These are phyloP conservation scores for Sesamia nonagrioides DNA, from an alignment of 1,140 invertebrate species.

Conservation along the genomic window DNA sequence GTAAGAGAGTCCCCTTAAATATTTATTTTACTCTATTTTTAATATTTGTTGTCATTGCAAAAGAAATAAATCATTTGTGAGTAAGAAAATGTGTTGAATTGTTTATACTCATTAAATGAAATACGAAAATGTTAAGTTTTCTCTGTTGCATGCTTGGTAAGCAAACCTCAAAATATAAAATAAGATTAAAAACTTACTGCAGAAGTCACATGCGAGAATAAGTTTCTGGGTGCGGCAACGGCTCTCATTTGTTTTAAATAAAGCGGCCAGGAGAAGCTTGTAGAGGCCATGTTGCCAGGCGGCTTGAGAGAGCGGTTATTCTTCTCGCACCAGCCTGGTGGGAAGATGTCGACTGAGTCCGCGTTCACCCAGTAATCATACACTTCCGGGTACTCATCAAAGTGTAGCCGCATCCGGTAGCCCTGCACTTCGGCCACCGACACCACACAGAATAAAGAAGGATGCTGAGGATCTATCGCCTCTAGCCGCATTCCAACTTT, in stretches of 20 bases:
- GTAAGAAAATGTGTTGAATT: too few species aligned
- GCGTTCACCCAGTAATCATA: conserved; percentile 98
- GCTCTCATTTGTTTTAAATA: conserved; percentile 94
- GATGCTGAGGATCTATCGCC: conserved; percentile 97
- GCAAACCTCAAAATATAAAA: too few species aligned
- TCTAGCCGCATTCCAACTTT: conserved; percentile 97
- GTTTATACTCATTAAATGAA: too few species aligned
- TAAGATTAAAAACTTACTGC: conserved; percentile 68
- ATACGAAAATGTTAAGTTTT: too few species aligned
- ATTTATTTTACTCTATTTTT: too few species aligned
- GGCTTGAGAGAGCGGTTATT: conserved; percentile 92
- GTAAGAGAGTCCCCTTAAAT: too few species aligned
- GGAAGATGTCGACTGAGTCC: conserved; percentile 96
- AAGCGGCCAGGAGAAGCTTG: conserved; percentile 93
- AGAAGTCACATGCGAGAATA: conserved; percentile 90
- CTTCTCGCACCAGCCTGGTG: conserved; percentile 96
- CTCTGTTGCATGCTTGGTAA: too few species aligned
- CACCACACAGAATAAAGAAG: conserved; percentile 95
- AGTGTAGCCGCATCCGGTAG: conserved; percentile 95
- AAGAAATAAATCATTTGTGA: too few species aligned
- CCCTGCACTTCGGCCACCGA: conserved; percentile 95
- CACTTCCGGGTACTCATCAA: conserved; percentile 96
- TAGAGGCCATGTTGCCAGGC: conserved; percentile 90
- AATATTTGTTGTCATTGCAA: too few species aligned
- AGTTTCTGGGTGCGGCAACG: conserved; percentile 92